Evolutionary conservation across 2,113 vertebrate species (phyloP).

Genomic region (Periophthalmodon schlosseri): DNA sequence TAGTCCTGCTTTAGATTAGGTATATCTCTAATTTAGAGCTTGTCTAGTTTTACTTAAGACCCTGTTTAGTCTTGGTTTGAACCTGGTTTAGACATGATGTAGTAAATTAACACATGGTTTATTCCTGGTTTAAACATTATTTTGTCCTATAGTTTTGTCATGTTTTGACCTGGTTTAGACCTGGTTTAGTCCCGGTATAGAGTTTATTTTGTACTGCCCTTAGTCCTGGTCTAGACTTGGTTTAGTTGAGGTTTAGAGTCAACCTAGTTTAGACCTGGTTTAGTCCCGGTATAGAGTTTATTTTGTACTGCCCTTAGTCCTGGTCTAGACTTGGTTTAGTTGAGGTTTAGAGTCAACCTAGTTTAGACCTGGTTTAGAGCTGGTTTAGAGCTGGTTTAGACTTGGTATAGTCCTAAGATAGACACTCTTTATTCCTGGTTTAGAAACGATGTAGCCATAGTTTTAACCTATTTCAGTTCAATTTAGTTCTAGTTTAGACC

Average conservation of each 20-base stretch:
- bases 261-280: neutral
- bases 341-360: no score
- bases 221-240: slow-evolving; percentile 9
- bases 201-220: neutral
- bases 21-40: no score
- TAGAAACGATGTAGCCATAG: neutral
- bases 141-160: no score
- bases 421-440: neutral
- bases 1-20: no score
- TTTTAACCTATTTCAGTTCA: neutral
- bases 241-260: neutral
- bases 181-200: neutral
- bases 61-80: no score
- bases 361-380: neutral
- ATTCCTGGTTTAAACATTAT: no score
- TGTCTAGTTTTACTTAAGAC: no score
- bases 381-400: neutral
- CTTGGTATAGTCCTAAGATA: no score
- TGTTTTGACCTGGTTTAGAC: no score
- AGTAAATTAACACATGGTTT: no score
- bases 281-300: neutral
- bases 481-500: neutral
- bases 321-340: neutral
- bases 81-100: no score
- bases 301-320: neutral